Base-by-base conservation (phyloP, 2,888 invertebrate species). In the Taenaris catops region DNA sequence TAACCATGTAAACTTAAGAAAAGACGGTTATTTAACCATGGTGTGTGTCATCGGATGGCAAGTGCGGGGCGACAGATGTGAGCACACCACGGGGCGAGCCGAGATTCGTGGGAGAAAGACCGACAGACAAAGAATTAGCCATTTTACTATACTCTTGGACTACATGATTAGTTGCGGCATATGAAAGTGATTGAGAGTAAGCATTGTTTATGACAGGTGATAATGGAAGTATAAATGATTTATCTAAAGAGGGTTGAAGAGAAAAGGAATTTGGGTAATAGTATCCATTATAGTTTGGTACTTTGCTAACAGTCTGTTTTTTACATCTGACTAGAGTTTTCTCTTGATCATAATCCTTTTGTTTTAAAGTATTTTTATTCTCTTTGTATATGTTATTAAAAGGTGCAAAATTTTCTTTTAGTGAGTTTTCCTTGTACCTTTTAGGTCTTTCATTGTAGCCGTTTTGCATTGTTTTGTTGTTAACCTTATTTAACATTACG, bases 91-190 rank as follows among this genome's bases (percentile, higher is more conserved):
- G 75, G 63, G 69, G 66, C 70, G 83, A 78, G 76, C 71, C 81
- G 66, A 66, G 71, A 61, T 70, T 75, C 60, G 88, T 70, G 78
- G 89, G 87, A 88, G 89, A 90, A 58, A 87, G 71, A 83, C 80
- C 80, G 79, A 76, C 61, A 80, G 67, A 81, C 86, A 88, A 55
- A 86, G 80, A 87, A 84, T 89, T 90, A 90, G 89, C 87, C 71
- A 86, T 74, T 73, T 68, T 74, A 80, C 81, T 81, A 57, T 68
- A 64, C 55, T 78, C 68, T 58, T 60, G 57, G 58, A 73, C 69
- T 72, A 80, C 63, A 63, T 71, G 72, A 53, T 70, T 34, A 24
- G 25, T 37, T 25, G 25, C 24, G 28, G 31, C 27, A 11, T 25
- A 17, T 24, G 27, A 21, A 27, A 23, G 14, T 36, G 33, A 25